phyloP scores from a whole-genome alignment of 2,888 invertebrate genomes.

The Drosophila buzzatii region DNA sequence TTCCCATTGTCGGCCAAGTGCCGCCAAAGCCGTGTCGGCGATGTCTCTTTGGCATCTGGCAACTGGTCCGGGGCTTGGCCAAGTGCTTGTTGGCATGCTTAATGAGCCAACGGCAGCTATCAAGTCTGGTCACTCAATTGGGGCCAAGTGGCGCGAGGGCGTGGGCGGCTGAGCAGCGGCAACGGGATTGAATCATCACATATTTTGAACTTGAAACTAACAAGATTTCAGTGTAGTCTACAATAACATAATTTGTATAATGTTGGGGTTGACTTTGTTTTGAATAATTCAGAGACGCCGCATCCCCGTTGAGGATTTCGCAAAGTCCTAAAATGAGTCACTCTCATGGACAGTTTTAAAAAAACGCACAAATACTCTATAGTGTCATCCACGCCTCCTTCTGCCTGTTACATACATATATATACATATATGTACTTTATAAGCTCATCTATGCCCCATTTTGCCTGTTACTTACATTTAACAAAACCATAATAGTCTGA shows the following conservation, averaged over 20 bases:
- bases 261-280: too few species aligned
- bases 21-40: slow-evolving; percentile 67
- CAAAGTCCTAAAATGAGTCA: too few species aligned
- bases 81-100: slow-evolving; percentile 73
- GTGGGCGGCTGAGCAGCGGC: slow-evolving; percentile 5
- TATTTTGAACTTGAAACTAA: slow-evolving; percentile 49
- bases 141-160: slow-evolving; percentile 56
- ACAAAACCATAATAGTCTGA: too few species aligned
- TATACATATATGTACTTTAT: too few species aligned
- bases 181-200: slow-evolving; percentile 45
- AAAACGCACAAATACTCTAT: too few species aligned
- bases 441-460: too few species aligned
- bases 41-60: slow-evolving; percentile 53
- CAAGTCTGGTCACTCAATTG: slow-evolving; percentile 71
- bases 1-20: slow-evolving; percentile 62
- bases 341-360: too few species aligned
- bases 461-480: too few species aligned
- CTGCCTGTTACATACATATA: too few species aligned
- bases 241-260: not conserved
- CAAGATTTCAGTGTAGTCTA: not conserved
- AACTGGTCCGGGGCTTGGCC: slow-evolving; percentile 65
- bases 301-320: too few species aligned
- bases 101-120: slow-evolving; percentile 61
- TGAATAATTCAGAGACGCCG: too few species aligned
- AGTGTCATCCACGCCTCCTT: too few species aligned